A percentile compares a stretch with the other conserved stretches of the same genome.
Evolutionary conservation across 2,888 invertebrate genomes (phyloP).

Genomic region (Cistogaster globosa): DNA sequence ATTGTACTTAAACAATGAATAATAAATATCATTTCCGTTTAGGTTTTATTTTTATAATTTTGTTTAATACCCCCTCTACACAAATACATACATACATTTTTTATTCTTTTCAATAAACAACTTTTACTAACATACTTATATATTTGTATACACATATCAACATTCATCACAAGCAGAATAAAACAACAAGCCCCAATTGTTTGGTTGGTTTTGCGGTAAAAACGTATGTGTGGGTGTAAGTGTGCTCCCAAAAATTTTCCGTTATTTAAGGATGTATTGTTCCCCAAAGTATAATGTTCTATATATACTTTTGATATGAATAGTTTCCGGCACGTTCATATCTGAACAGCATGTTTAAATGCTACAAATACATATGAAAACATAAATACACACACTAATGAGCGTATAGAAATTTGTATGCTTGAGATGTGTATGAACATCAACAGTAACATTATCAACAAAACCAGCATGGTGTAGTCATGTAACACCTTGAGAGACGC

Average conservation of each 20-base stretch:
- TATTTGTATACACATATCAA: neutral
- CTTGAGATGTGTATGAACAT: conserved; percentile 14
- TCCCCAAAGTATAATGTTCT: conserved; percentile 55
- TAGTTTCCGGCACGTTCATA: conserved; percentile 63
- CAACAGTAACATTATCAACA: conserved; percentile 45
- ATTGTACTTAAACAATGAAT: too few species aligned
- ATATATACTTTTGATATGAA: conserved; percentile 61
- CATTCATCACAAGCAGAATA: neutral
- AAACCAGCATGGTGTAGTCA: conserved; percentile 40
- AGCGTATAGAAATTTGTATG: conserved; percentile 23
- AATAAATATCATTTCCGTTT: too few species aligned
- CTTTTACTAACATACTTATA: too few species aligned
- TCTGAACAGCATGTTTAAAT: conserved; percentile 42
- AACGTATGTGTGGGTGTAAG: neutral
- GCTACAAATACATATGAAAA: conserved; percentile 3
- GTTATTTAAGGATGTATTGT: conserved; percentile 61
- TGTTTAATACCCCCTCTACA: too few species aligned
- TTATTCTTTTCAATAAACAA: neutral
- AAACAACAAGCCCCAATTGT: conserved; percentile 44
- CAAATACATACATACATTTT: neutral
- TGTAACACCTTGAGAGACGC: conserved; percentile 66
- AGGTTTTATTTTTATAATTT: too few species aligned
- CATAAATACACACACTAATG: conserved; percentile 15
- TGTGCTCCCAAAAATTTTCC: conserved; percentile 36
- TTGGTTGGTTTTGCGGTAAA: conserved; percentile 44